Base-by-base conservation (phyloP, 2,888 invertebrate species). In the Aricia artaxerxes region DNA sequence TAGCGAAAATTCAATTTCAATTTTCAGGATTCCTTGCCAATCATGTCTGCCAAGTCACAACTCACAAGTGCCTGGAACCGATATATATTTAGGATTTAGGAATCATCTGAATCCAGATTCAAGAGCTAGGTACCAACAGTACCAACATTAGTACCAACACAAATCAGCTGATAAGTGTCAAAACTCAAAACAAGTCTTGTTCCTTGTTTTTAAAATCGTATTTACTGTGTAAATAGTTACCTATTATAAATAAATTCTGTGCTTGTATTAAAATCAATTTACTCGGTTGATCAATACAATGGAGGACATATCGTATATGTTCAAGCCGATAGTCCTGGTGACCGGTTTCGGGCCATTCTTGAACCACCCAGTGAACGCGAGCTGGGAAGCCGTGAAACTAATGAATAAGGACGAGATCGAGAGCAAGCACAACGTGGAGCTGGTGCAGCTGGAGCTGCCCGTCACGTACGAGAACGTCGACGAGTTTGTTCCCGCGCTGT, bases 321-420 rank as follows among this genome's bases (percentile, higher is more conserved):
- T 90, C 60, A 91, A 89, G 81, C 91, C 92, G 1, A 89, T 94
- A 81, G 92, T 96, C 72, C 84, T 97, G 49, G 94, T 97, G 16
- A 96, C 97, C 82, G 98, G 98, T 6, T 98, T 98, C 90, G 98
- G 98, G 0, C 97, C 97, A 0, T 98, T 98, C 90, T 88, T 94
- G 7, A 91, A 92, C 64, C 96, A 98, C 86, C 90, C 91, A 40
- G 92, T 97, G 11, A 98, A 98, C 88, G 96, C 98, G 0, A 98
- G 98, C 87, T 98, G 98, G 97, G 96, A 97, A 87, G 96, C 97
- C 4, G 98, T 97, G 0, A 96, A 96, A 86, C 86, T 95, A 79
- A 92, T 97, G 84, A 93, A 95, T 77, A 93, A 95, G 82, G 88
- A 93, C 64, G 89, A 94, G 82, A 86, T 96, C n/a, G 94, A 95